Percentiles rank a stretch among this genome's conserved stretches.
phyloP scores from a whole-genome alignment of 2,113 vertebrate species.

The Cariama cristata region DNA sequence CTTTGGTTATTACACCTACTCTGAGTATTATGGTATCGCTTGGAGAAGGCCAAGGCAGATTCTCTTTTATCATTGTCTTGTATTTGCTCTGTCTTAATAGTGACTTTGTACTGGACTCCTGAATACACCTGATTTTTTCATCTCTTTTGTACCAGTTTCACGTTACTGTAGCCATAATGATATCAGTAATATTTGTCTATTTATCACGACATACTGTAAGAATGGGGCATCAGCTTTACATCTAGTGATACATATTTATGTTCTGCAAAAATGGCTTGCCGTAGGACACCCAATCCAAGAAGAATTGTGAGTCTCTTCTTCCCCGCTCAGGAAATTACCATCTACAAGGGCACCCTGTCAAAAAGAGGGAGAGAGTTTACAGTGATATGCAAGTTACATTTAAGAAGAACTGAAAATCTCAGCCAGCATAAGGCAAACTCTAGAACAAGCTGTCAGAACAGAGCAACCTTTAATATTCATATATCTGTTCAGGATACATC shows the following conservation, averaged over 20 bases:
- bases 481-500: conserved; percentile 54
- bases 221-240: background rate
- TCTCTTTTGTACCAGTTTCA: background rate
- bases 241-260: conserved; percentile 34
- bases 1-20: background rate
- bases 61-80: background rate
- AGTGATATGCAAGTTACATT: conserved; percentile 62
- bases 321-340: conserved; percentile 49
- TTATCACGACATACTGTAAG: background rate
- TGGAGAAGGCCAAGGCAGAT: background rate
- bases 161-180: background rate
- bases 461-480: conserved; percentile 64
- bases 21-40: background rate
- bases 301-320: conserved; percentile 30
- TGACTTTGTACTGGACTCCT: background rate
- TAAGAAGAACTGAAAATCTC: conserved; percentile 71
- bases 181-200: background rate
- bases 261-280: conserved; percentile 18
- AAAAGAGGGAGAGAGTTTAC: conserved; percentile 44
- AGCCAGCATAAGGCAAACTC: conserved; percentile 53
- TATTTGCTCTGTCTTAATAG: background rate
- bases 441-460: conserved; percentile 61
- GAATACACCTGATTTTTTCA: background rate
- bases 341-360: conserved; percentile 73
- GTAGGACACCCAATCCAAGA: background rate